Evolutionary conservation across 1,140 invertebrate genomes (phyloP).

Genomic region (Cydia amplana): DNA sequence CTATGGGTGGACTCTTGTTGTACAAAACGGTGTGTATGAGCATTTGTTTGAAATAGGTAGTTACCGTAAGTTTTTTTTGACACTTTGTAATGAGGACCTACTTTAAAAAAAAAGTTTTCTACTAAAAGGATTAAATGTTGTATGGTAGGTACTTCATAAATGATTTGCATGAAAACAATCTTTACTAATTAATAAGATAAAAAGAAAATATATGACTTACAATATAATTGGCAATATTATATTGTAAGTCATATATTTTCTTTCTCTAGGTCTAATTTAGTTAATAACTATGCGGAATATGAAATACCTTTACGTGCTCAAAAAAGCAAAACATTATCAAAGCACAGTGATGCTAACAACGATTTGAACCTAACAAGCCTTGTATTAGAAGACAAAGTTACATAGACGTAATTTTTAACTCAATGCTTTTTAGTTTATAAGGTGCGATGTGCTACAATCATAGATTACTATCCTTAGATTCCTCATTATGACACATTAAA

Average conservation of each 20-base stretch:
- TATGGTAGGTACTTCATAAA: too few relatives aligned
- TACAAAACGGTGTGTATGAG: too few relatives aligned
- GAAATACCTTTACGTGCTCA: neutral
- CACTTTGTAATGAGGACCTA: too few relatives aligned
- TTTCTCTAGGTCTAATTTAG: conserved; percentile 9
- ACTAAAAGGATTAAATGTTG: too few relatives aligned
- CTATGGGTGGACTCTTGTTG: too few relatives aligned
- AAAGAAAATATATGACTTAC: neutral
- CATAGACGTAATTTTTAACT: neutral
- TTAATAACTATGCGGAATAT: neutral
- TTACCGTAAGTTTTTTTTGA: too few relatives aligned
- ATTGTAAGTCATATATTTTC: too few relatives aligned
- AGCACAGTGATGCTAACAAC: neutral
- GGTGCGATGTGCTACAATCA: neutral
- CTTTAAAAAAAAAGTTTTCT: too few relatives aligned
- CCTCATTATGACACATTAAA: neutral
- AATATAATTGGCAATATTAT: conserved; percentile 9
- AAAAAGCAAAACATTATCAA: neutral
- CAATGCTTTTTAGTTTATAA: neutral
- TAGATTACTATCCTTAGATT: neutral
- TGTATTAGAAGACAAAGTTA: neutral
- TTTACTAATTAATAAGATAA: too few relatives aligned
- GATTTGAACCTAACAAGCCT: neutral
- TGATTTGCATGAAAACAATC: too few relatives aligned
- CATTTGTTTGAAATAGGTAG: too few relatives aligned